These are phyloP conservation scores for Acanthiza pusilla DNA, from an alignment of 2,797 vertebrate genomes.

Conservation along the genomic window DNA sequence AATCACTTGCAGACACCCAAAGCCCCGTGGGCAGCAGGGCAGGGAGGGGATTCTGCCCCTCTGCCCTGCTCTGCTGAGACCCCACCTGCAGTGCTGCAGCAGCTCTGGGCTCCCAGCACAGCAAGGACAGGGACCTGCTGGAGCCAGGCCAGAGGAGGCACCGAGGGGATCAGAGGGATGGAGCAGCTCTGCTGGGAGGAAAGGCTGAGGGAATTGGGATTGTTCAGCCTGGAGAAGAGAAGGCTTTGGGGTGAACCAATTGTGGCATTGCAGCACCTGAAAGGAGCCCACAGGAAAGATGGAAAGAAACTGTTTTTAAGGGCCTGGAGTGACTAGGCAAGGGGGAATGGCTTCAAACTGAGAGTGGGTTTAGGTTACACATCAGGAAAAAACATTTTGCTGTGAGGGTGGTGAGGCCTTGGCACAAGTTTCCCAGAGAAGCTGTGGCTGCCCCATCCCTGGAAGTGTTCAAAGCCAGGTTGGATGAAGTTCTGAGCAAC, in stretches of 20 bases:
- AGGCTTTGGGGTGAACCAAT: fast-evolving
- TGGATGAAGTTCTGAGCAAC: neutral
- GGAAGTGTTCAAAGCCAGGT: neutral
- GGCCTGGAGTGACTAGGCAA: fast-evolving
- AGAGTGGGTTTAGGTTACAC: neutral
- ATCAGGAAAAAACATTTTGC: neutral
- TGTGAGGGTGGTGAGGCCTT: neutral
- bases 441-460: neutral
- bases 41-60: neutral
- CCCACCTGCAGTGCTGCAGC: neutral
- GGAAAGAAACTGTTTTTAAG: neutral
- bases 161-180: neutral
- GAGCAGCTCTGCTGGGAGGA: neutral
- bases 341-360: neutral
- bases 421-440: neutral
- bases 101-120: neutral
- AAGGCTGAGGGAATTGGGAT: fast-evolving
- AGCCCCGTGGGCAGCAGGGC: neutral
- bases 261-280: fast-evolving
- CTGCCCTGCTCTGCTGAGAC: neutral
- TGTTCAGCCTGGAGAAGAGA: fast-evolving
- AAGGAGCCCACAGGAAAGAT: neutral
- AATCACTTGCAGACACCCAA: neutral
- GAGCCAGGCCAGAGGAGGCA: neutral
- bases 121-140: neutral